Percentiles rank a stretch among this genome's conserved stretches.
phyloP scores from a whole-genome alignment of 2,888 invertebrate genomes.

The Hypomecis punctinalis region DNA sequence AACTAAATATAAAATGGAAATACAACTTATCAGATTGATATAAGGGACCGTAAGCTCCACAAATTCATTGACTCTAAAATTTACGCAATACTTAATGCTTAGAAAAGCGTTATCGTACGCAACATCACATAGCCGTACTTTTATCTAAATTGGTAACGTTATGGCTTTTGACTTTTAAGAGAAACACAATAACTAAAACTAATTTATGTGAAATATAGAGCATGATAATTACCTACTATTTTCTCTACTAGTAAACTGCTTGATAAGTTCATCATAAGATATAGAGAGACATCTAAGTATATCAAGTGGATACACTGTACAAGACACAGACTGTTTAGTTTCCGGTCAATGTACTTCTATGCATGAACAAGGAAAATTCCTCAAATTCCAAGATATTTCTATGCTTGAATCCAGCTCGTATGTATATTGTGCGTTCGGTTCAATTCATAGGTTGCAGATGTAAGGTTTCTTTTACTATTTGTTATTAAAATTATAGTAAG shows the following conservation, averaged over 20 bases:
- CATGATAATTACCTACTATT: constrained; percentile 11
- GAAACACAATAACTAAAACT: constrained; percentile 6
- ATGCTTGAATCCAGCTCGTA: constrained; percentile 18
- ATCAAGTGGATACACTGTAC: not conserved
- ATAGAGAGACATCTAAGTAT: not conserved
- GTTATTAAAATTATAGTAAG: constrained; percentile 34
- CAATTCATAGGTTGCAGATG: constrained; percentile 20
- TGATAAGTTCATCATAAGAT: not conserved
- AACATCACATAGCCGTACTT: constrained; percentile 7
- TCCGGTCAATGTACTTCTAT: constrained; percentile 15
- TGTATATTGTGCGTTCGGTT: not conserved
- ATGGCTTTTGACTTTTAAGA: constrained; percentile 8
- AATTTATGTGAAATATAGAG: constrained; percentile 6
- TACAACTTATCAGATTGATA: not conserved
- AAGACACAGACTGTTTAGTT: not conserved
- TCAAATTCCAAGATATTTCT: constrained; percentile 26
- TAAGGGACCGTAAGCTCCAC: constrained; percentile 14
- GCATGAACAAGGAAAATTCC: constrained; percentile 27
- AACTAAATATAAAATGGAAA: not conserved
- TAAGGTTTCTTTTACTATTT: constrained; percentile 33
- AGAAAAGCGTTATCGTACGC: constrained; percentile 7
- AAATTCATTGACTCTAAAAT: constrained; percentile 15
- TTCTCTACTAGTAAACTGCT: not conserved
- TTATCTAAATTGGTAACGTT: constrained; percentile 17
- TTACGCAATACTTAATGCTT: constrained; percentile 16